These are phyloP conservation scores for Oncorhynchus masou DNA, from an alignment of 2,113 vertebrate genomes.

Conservation along the genomic window DNA sequence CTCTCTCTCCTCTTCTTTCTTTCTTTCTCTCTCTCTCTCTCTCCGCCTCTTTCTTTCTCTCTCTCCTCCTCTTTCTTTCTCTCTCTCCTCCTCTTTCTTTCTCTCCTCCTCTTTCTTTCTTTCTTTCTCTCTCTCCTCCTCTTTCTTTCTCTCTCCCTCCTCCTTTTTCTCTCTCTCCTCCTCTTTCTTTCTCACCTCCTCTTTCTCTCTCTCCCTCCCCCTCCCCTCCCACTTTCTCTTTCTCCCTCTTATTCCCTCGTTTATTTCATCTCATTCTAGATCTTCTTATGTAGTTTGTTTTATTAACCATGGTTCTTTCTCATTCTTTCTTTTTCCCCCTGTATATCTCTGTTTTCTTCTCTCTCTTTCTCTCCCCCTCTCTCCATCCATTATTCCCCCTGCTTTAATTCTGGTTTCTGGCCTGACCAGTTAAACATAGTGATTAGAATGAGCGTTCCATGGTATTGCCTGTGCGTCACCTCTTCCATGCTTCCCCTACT, in stretches of 20 bases:
- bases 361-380: neutral
- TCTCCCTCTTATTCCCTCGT: neutral
- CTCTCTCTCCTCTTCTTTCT: no score
- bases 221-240: neutral
- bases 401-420: neutral
- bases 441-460: slow-evolving; percentile 54
- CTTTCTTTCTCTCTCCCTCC: no score
- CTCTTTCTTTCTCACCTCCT: no score
- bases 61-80: no score
- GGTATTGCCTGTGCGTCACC: slow-evolving; percentile 45
- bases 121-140: no score
- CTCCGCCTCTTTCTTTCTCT: fast-evolving
- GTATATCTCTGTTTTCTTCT: neutral
- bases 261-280: no score
- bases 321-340: neutral
- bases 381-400: neutral
- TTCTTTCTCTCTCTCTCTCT: fast-evolving
- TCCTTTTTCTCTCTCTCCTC: neutral
- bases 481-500: slow-evolving; percentile 5
- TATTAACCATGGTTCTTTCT: neutral
- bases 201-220: neutral
- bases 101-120: no score
- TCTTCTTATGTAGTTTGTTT: no score
- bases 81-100: fast-evolving
- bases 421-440: slow-evolving; percentile 32